Conservation (phyloP, 2,797 vertebrate genomes). For the Cryptoprocta ferox region DNA sequence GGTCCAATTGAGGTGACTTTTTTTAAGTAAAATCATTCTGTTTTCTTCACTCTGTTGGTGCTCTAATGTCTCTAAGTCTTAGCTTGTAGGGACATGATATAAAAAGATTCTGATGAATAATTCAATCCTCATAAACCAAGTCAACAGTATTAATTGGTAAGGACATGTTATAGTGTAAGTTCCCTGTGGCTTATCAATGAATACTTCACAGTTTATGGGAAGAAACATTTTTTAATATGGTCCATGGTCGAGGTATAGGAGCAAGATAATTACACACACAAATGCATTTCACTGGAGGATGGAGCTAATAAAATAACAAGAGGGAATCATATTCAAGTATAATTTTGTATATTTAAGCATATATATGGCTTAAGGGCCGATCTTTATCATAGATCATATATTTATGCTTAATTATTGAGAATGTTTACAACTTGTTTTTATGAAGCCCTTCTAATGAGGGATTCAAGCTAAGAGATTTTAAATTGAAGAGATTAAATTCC, state of each 20-base stretch:
- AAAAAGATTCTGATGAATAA: slow-evolving; percentile 67
- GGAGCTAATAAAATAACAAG: slow-evolving; percentile 19
- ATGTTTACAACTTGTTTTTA: slow-evolving; percentile 70
- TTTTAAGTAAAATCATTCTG: not conserved
- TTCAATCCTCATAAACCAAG: slow-evolving; percentile 61
- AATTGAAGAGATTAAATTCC: slow-evolving; percentile 69
- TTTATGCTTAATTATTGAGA: slow-evolving; percentile 65
- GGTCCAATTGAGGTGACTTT: not conserved
- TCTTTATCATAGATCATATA: slow-evolving; percentile 56
- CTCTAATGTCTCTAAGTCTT: not conserved
- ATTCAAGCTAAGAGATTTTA: slow-evolving; percentile 66
- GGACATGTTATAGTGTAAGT: not conserved
- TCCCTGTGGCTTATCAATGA: slow-evolving; percentile 63
- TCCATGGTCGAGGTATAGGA: not conserved
- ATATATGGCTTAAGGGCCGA: slow-evolving; percentile 44
- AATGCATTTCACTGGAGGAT: slow-evolving; percentile 38
- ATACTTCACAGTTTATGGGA: slow-evolving; percentile 42
- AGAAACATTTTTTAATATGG: slow-evolving; percentile 51
- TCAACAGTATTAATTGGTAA: slow-evolving; percentile 54
- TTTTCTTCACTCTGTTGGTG: not conserved
- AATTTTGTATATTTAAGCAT: slow-evolving; percentile 68
- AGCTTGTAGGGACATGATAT: not conserved
- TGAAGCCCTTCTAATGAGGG: slow-evolving; percentile 51
- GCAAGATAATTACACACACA: slow-evolving; percentile 23
- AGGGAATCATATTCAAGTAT: not conserved